Evolutionary conservation across 2,797 vertebrate genomes (phyloP), one percentile per base, ranked within the genome.

Genomic region (Cottoperca gobio): DNA sequence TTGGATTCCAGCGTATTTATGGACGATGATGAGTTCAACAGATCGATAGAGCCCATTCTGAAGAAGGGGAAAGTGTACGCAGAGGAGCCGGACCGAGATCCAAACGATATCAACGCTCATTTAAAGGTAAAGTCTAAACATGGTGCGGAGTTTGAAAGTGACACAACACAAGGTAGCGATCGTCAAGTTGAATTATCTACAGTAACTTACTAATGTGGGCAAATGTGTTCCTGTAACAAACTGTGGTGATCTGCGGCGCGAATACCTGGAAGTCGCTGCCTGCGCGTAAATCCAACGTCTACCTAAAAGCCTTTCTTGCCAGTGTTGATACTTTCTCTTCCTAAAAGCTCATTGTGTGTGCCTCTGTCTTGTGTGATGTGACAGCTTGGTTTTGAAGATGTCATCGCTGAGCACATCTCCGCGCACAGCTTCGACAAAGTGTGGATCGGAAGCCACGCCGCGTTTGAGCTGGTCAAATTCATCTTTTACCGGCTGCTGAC

Each of bases 401-500:
- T 99, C 81, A 96, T 99, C 35, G 97, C 96, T 0, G 98, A 99
- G 86, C 98, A 97, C 0, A 64, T 72, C 23, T 96, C 95, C 0
- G 83, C 95, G 0, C 97, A 97, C 91, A 98, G 97, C 86, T 97
- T 97, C 48, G 98, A 99, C 93, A 93, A 81, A 54, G 95, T 99
- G 7, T 99, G 98, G 98, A 95, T 99, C 52, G 96, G 96, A 88
- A 99, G 97, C 91, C 96, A 98, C 46, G 97, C 97, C 9, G 92
- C 94, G 31, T 99, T 98, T 8, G 97, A 99, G 87, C 82, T 99
- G 89, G 92, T 96, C 70, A 97, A 96, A 79, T 98, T 96, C 62
- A 16, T 94, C 75, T 81, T 97, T 23, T 99, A 99, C 94, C 96
- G 96, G 64, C 60, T 97, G 31, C 94, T 99, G 84, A 97, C 94